phyloP scores from a whole-genome alignment of 2,113 vertebrate genomes.

The Hypocryptadius cinnamomeus region DNA sequence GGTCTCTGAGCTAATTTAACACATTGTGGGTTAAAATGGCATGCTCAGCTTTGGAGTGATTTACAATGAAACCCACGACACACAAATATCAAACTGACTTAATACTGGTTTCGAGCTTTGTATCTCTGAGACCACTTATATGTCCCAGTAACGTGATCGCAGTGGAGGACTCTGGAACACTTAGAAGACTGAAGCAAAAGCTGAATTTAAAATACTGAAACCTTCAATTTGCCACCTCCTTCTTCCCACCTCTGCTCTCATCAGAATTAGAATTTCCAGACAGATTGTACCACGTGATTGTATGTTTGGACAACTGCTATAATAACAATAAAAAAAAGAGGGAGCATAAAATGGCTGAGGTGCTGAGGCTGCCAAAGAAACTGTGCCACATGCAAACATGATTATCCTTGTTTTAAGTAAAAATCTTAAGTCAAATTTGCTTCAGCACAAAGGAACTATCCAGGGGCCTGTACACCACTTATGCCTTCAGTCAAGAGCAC shows the following conservation, averaged over 20 bases:
- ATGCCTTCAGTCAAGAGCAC: background rate
- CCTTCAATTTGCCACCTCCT: constrained; percentile 42
- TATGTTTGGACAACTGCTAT: constrained; percentile 44
- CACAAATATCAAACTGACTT: constrained; percentile 2
- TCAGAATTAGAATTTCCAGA: constrained; percentile 55
- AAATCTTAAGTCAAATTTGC: constrained; percentile 23
- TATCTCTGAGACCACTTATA: background rate
- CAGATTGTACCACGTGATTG: constrained; percentile 19
- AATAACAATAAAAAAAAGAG: constrained; percentile 20
- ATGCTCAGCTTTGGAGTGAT: background rate
- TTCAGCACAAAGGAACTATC: background rate
- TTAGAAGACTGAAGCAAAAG: constrained; percentile 11
- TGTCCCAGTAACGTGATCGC: background rate
- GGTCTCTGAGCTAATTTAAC: background rate
- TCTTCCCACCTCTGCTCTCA: constrained; percentile 44
- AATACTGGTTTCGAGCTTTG: background rate
- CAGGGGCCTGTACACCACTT: background rate
- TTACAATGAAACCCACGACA: background rate
- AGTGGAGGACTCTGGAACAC: background rate
- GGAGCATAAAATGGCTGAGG: background rate
- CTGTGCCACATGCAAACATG: background rate
- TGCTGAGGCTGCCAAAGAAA: constrained; percentile 21
- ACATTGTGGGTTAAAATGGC: background rate
- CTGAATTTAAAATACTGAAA: constrained; percentile 42
- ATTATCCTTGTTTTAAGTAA: constrained; percentile 25